phyloP scores from a whole-genome alignment of 2,888 invertebrate species.

The Loripinus fragilis region DNA sequence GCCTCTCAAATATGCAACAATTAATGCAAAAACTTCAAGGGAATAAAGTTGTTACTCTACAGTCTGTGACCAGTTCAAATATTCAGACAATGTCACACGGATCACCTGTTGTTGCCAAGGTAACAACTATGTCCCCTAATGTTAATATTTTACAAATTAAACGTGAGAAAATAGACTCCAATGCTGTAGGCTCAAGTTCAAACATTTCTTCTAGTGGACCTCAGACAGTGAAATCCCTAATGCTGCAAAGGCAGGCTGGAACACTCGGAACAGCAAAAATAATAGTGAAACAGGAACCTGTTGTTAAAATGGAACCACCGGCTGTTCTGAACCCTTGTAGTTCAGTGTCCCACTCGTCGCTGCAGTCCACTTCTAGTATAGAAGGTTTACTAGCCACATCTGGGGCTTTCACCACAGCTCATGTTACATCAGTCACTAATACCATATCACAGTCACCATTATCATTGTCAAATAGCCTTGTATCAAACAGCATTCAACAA shows the following conservation, averaged over 20 bases:
- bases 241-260: neutral
- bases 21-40: constrained; percentile 6
- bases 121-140: constrained; percentile 29
- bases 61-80: neutral
- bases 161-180: constrained; percentile 26
- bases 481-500: constrained; percentile 37
- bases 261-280: neutral
- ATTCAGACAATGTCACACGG: neutral
- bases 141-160: constrained; percentile 35
- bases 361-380: neutral
- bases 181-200: neutral
- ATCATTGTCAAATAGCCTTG: constrained; percentile 37
- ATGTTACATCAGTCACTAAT: constrained; percentile 64
- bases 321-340: neutral
- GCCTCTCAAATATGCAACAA: constrained; percentile 7
- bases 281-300: constrained; percentile 21
- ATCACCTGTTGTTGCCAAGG: neutral
- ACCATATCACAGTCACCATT: constrained; percentile 69
- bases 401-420: constrained; percentile 40
- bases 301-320: neutral
- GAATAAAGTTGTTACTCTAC: neutral
- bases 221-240: neutral
- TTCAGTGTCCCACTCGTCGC: neutral
- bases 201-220: neutral
- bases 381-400: constrained; percentile 7